phyloP scores from a whole-genome alignment of 2,888 invertebrate species.

The Orthosia cruda region DNA sequence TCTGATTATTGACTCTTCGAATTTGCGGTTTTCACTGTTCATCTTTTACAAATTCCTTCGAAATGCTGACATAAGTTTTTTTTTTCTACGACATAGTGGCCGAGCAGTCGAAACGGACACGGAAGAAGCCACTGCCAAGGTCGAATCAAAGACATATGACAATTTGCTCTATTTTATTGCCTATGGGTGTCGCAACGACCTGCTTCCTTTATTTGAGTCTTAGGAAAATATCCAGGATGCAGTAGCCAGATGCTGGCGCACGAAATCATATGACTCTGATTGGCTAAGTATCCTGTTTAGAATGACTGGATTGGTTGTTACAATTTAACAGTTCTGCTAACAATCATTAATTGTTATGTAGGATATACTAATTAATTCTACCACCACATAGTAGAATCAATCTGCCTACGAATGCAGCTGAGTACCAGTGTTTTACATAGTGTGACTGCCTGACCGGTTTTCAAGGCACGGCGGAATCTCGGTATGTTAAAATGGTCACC shows the following conservation, averaged over 20 bases:
- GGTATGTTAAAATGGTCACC: no score
- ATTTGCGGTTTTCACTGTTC: no score
- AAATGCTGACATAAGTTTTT: no score
- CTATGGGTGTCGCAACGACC: constrained; percentile 23
- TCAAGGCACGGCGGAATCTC: no score
- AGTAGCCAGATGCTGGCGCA: background rate
- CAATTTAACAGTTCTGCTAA: background rate
- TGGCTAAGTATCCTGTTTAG: constrained; percentile 1
- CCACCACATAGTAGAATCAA: background rate
- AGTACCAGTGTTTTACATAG: no score
- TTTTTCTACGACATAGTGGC: no score
- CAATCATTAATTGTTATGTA: background rate
- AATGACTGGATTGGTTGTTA: constrained; percentile 5
- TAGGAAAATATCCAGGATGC: constrained; percentile 39
- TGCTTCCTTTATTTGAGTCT: constrained; percentile 34
- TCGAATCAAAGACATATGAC: constrained; percentile 12
- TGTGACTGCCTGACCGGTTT: no score
- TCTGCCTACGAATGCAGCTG: no score
- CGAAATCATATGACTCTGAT: constrained; percentile 6
- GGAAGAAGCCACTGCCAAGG: constrained; percentile 39
- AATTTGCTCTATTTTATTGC: constrained; percentile 33
- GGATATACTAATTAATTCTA: background rate
- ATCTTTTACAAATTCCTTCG: no score
- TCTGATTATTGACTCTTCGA: no score
- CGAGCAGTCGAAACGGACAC: no score